Percentiles rank a stretch among this genome's conserved stretches.
Evolutionary conservation across 2,797 vertebrate genomes (phyloP).

Genomic region (Fratercula arctica): DNA sequence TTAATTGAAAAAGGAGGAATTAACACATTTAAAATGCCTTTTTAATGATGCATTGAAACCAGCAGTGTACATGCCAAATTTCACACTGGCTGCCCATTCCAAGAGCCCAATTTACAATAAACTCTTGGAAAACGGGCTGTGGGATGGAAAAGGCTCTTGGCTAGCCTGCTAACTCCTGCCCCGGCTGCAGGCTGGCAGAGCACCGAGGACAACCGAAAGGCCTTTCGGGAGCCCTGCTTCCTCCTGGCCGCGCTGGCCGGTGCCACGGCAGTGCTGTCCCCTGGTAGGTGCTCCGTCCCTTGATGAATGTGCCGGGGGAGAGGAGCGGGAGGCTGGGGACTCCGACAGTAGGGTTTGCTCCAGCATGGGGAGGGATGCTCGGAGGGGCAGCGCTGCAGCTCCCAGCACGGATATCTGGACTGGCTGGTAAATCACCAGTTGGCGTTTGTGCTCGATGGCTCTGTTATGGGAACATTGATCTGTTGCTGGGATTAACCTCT

Average conservation of each 20-base stretch:
- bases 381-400: neutral
- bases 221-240: neutral
- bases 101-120: neutral
- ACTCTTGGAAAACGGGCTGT: slow-evolving; percentile 32
- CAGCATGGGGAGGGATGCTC: fast-evolving
- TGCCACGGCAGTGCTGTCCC: neutral
- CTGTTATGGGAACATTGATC: slow-evolving; percentile 69
- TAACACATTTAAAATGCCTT: slow-evolving; percentile 62
- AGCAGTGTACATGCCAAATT: neutral
- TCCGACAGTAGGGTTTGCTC: neutral
- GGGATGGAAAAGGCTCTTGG: slow-evolving; percentile 14
- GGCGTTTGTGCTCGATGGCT: neutral
- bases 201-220: neutral
- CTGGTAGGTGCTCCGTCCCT: neutral
- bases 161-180: neutral
- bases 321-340: neutral
- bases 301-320: fast-evolving
- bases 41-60: slow-evolving; percentile 60
- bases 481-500: slow-evolving; percentile 75
- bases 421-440: neutral
- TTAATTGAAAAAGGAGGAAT: slow-evolving; percentile 60
- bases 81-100: slow-evolving; percentile 28
- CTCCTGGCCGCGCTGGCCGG: fast-evolving
- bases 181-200: neutral
- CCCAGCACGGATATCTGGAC: neutral